phyloP scores from a whole-genome alignment of 2,113 vertebrate species.

The Phaetusa simplex region DNA sequence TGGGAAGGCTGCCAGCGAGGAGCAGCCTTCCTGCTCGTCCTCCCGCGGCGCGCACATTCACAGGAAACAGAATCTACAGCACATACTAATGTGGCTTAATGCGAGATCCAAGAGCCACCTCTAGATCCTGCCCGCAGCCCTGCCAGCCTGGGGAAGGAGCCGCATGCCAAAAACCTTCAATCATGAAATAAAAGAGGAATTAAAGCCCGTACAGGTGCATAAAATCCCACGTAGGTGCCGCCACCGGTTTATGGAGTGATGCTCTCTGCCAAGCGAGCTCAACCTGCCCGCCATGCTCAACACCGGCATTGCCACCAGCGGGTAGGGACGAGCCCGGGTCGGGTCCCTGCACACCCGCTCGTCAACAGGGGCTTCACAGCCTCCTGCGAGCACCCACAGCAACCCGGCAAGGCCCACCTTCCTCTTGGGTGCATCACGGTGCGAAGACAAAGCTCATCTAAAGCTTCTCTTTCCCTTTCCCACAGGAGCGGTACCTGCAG shows the following conservation, averaged over 20 bases:
- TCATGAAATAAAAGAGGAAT: not conserved
- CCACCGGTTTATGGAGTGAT: accelerated
- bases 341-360: not conserved
- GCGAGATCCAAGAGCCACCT: slow-evolving; percentile 19
- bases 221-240: not conserved
- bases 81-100: slow-evolving; percentile 19
- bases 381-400: accelerated
- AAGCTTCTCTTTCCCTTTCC: not conserved
- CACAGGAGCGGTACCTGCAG: not conserved
- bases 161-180: not conserved
- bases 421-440: not conserved
- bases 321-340: not conserved
- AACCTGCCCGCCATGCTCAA: accelerated
- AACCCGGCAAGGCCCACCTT: not conserved
- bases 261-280: not conserved
- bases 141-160: not conserved
- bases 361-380: not conserved
- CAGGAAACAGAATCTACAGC: slow-evolving; percentile 41
- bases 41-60: slow-evolving; percentile 39
- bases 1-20: slow-evolving; percentile 46
- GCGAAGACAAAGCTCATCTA: not conserved
- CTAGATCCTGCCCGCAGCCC: not conserved
- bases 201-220: not conserved
- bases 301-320: accelerated
- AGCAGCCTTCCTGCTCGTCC: slow-evolving; percentile 58